Base-by-base conservation (phyloP, 2,797 vertebrate genomes). In the Cossypha polioptera region DNA sequence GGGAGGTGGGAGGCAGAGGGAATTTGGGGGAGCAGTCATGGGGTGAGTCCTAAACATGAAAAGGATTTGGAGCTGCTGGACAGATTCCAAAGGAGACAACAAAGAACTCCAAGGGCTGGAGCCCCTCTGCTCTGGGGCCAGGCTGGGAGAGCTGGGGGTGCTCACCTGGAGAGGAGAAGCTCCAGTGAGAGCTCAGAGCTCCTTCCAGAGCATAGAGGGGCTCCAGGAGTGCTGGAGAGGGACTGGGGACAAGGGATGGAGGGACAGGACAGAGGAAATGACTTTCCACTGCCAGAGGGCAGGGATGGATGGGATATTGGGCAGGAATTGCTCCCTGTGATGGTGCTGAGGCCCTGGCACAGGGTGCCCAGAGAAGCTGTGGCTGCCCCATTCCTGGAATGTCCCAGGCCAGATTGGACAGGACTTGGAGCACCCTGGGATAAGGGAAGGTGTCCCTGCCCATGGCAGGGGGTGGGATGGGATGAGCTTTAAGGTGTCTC, bases 381-480 rank as follows among this genome's bases (percentile, higher is more conserved):
- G 38, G 45, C 38, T 73, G 53, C 47, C 25, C 29, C 40, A 47
- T 40, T 8, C 61, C 61, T 74, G 40, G 29, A 2, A 47, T 31
- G 29, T 1, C 38, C 61, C 31, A 42, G 22, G 35, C 1, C 1
- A 40, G 40, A 10, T 0, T 48, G 61, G 53, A 29, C 0, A 0
- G 24, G 20, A 1, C 3, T 53, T 9, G 61, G 48, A 81, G 35
- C 18, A 8, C 0, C 26, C 40, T 48, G 54, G 47, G 31, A 3
- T 0, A 2, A 26, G 19, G 54, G 33, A 0, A 54, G 10, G 4
- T 81, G 40, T 26, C 53, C 38, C 33, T 66, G 53, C 11, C 13
- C 31, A 20, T 2, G 16, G 21, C 40, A 28, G 21, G 21, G 26
- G 21, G 3, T n/a, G 28, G 35, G 4, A 75, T 4, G 1, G 5